Percentiles rank a stretch among this genome's conserved stretches.
Conservation (phyloP, 1,140 invertebrate genomes). For the Drosophila kanapiae region DNA sequence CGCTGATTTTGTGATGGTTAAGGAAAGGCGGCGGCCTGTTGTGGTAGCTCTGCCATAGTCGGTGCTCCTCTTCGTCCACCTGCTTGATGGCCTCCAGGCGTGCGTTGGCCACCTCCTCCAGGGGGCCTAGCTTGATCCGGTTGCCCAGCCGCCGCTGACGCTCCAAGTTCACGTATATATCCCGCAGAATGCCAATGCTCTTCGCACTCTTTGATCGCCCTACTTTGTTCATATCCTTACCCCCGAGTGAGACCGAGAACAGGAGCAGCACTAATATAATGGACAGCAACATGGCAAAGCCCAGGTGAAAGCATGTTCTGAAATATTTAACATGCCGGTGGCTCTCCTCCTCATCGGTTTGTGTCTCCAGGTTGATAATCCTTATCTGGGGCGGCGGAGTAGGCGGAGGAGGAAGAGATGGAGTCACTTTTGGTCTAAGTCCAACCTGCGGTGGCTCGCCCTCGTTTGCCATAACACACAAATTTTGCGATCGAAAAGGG, state of each 20-base stretch:
- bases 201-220: not conserved
- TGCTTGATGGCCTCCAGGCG: conserved; percentile 39
- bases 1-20: conserved; percentile 87
- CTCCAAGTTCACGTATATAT: conserved; percentile 24
- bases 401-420: not conserved
- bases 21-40: conserved; percentile 88
- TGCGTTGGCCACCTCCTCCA: conserved; percentile 53
- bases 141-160: conserved; percentile 39
- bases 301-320: conserved; percentile 7
- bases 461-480: not conserved
- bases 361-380: conserved; percentile 10
- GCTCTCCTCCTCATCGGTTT: conserved; percentile 12
- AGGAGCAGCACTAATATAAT: conserved; percentile 42
- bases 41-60: conserved; percentile 50
- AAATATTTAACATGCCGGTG: not conserved
- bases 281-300: conserved; percentile 10
- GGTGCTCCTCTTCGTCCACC: conserved; percentile 35
- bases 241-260: conserved; percentile 18
- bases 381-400: not conserved
- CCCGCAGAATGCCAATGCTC: conserved; percentile 22
- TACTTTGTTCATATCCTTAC: not conserved
- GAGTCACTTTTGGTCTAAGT: not conserved
- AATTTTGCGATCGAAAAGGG: conserved; percentile 7
- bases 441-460: not conserved
- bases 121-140: conserved; percentile 14